Conservation (phyloP, 2,888 invertebrate species). For the Drosophila heteroneura region DNA sequence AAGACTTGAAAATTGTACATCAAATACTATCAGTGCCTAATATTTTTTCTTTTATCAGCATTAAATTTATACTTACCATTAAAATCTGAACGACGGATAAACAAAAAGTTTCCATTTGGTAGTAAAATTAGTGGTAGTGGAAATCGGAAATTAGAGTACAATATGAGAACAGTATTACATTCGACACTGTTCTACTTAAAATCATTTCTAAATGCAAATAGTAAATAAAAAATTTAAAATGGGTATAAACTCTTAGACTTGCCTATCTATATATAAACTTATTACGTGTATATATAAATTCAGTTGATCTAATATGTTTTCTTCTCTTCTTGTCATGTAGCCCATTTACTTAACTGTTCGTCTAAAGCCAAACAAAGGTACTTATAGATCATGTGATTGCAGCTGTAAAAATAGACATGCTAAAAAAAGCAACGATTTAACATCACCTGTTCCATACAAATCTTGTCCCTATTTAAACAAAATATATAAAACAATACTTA, state of each 20-base stretch:
- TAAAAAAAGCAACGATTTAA: slow-evolving; percentile 71
- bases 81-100: neutral
- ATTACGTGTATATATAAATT: slow-evolving; percentile 3
- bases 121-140: neutral
- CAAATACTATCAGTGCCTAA: neutral
- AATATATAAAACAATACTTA: slow-evolving; percentile 58
- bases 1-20: neutral
- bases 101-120: neutral
- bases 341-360: slow-evolving; percentile 83
- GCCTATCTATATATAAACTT: slow-evolving; percentile 6
- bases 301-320: slow-evolving; percentile 35
- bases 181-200: neutral
- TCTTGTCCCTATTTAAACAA: slow-evolving; percentile 55
- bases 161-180: neutral
- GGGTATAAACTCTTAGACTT: neutral
- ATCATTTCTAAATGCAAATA: neutral
- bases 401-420: slow-evolving; percentile 61
- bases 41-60: neutral
- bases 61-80: neutral
- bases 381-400: slow-evolving; percentile 81
- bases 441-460: slow-evolving; percentile 56
- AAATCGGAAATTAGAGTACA: neutral
- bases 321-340: slow-evolving; percentile 67
- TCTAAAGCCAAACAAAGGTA: slow-evolving; percentile 82
- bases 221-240: neutral